phyloP scores from a whole-genome alignment of 1,140 invertebrate species.

The Tyrophagus putrescentiae region DNA sequence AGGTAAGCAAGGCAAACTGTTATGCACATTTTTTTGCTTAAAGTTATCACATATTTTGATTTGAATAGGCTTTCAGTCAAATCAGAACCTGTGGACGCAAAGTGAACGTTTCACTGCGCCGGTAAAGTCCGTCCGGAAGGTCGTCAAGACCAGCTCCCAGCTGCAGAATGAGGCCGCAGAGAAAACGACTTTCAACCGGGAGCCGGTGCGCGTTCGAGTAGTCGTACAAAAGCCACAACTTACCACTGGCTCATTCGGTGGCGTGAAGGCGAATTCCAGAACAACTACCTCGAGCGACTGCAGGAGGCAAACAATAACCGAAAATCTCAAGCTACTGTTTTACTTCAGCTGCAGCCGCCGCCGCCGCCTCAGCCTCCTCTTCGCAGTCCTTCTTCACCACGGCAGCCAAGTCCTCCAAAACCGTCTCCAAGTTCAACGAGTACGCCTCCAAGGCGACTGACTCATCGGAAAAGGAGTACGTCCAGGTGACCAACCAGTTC shows the following conservation, averaged over 20 bases:
- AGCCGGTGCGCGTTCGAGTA: slow-evolving; percentile 17
- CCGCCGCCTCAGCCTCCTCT: no score
- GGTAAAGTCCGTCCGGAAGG: slow-evolving; percentile 15
- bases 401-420: background rate
- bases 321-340: background rate
- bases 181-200: slow-evolving; percentile 2
- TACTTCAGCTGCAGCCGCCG: no score
- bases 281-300: slow-evolving; percentile 16
- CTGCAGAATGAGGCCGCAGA: background rate
- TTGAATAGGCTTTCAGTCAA: no score
- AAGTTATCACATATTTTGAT: background rate
- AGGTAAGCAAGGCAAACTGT: no score
- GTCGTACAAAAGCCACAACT: slow-evolving; percentile 12
- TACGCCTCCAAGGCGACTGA: slow-evolving; percentile 1
- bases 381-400: slow-evolving; percentile 1
- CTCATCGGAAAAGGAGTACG: background rate
- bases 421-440: background rate
- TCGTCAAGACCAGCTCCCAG: background rate
- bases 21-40: background rate
- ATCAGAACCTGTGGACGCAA: background rate
- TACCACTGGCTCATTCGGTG: background rate
- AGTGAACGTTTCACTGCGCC: background rate
- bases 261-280: slow-evolving; percentile 1
- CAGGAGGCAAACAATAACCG: background rate
- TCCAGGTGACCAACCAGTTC: slow-evolving; percentile 14